Percentiles rank a stretch among this genome's conserved stretches.
These are phyloP conservation scores for Polydrusus tereticollis DNA, from an alignment of 2,888 invertebrate genomes.

Conservation along the genomic window DNA sequence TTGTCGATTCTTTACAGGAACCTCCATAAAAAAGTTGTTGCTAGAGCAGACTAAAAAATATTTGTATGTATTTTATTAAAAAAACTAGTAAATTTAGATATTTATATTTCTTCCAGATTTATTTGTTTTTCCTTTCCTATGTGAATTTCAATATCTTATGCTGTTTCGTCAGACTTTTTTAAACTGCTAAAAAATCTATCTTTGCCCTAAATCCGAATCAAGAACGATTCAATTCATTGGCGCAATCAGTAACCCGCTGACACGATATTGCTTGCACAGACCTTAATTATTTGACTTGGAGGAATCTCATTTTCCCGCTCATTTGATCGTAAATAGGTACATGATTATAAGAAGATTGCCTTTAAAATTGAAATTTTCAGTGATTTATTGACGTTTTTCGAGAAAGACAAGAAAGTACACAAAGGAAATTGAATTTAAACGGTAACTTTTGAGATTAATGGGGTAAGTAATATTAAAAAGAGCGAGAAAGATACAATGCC, in stretches of 20 bases:
- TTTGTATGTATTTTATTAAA: no score
- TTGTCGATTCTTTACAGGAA: no score
- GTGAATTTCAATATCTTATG: no score
- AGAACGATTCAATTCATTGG: not conserved
- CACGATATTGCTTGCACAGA: slow-evolving; percentile 25
- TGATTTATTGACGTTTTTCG: not conserved
- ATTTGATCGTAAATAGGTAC: slow-evolving; percentile 35
- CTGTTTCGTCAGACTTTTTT: no score
- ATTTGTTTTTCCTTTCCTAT: no score
- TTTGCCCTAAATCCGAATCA: not conserved
- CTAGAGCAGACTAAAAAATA: no score
- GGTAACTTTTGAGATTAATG: slow-evolving; percentile 5
- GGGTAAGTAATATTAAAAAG: not conserved
- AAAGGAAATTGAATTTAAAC: slow-evolving; percentile 12
- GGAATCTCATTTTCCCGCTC: slow-evolving; percentile 36
- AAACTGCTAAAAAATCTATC: not conserved
- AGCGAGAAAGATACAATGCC: not conserved
- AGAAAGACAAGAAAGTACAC: slow-evolving; percentile 10
- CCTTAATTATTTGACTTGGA: slow-evolving; percentile 27
- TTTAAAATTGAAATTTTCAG: slow-evolving; percentile 32
- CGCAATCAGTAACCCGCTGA: slow-evolving; percentile 8
- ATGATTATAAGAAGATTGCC: slow-evolving; percentile 40
- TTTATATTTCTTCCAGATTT: no score
- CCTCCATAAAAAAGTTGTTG: no score
- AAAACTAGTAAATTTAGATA: no score